Evolutionary conservation across 2,113 vertebrate species (phyloP), one percentile per base, ranked within the genome.

Genomic region (Drymodes brunneopygia): DNA sequence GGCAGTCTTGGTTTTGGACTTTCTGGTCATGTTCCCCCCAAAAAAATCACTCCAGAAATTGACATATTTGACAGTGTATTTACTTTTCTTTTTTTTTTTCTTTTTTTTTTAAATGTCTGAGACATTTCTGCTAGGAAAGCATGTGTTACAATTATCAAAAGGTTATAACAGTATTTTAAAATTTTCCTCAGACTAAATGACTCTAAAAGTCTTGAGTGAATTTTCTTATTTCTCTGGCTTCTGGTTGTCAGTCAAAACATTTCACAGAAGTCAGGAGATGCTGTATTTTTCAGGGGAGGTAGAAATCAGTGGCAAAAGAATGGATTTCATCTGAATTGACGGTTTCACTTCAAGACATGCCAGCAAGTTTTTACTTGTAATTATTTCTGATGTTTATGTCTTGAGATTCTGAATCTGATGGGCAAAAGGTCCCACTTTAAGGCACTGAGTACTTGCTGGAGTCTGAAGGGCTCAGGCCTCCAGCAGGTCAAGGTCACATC

Each of bases 21-120:
- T 96, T 86, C 90, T 95, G 65, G n/a, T 92, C 83, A 92, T 20
- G 20, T 92, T 91, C 61, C 57, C 56, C 31, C 28, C 21, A 54
- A 70, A 84, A 86, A 61, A 48, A 21, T n/a, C 61, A 38, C 70
- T 71, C 7, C 56, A 79, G 81, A 48, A 87, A 75, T 48, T 27
- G 86, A 62, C 33, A 9, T 72, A 72, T 94, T 92, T 95, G 86
- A 85, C 84, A 90, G 62, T 8, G 5, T 69, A 58, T 87, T 95
- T 95, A 9, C 73, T 87, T 97, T 92, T 50, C 35, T 66, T 58
- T 58, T 64, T 56, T 88, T 66, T 66, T 53, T 74, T 64, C 67
- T 70, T 56, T 62, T 53, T 70, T 53, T 74, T 64, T 67, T 70
- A 4, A 64, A 35, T 72, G 45, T 36, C 57, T 84, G 74, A 65